Percentiles rank a stretch among this genome's conserved stretches.
phyloP scores from a whole-genome alignment of 2,113 vertebrate genomes.

The Campylorhamphus procurvoides region DNA sequence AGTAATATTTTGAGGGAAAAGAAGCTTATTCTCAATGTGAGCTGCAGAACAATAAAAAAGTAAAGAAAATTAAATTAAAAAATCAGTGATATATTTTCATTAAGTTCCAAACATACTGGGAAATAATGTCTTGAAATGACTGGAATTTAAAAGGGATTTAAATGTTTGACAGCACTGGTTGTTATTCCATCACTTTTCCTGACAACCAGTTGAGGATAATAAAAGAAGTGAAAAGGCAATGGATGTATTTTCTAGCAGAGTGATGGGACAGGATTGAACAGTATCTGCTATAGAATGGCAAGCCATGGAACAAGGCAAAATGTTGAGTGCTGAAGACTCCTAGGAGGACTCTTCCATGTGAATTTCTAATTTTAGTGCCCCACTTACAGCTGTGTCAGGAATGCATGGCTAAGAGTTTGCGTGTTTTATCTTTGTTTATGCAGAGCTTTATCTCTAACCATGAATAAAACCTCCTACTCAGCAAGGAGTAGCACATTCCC shows the following conservation, averaged over 20 bases:
- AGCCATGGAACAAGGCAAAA: neutral
- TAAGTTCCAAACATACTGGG: neutral
- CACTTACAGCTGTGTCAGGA: neutral
- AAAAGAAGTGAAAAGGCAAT: neutral
- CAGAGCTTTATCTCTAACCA: neutral
- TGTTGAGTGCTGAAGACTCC: neutral
- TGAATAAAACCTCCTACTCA: neutral
- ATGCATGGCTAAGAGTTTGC: fast-evolving
- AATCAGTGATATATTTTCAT: constrained; percentile 10
- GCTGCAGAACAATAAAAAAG: neutral
- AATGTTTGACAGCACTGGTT: neutral
- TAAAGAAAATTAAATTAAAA: constrained; percentile 19
- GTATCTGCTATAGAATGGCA: neutral
- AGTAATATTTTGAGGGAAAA: neutral
- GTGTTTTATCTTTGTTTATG: neutral
- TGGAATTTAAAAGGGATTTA: constrained; percentile 16
- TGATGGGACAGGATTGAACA: neutral
- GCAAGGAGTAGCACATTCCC: neutral
- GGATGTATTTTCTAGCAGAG: neutral
- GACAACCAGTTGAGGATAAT: neutral
- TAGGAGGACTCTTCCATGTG: neutral
- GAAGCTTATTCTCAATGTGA: neutral
- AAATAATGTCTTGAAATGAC: constrained; percentile 14
- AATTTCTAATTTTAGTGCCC: neutral
- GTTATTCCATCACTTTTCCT: constrained; percentile 19